A percentile compares a stretch with the other conserved stretches of the same genome.
Conservation (phyloP, 1,140 invertebrate species). For the honey bee (Apis mellifera) region DNA sequence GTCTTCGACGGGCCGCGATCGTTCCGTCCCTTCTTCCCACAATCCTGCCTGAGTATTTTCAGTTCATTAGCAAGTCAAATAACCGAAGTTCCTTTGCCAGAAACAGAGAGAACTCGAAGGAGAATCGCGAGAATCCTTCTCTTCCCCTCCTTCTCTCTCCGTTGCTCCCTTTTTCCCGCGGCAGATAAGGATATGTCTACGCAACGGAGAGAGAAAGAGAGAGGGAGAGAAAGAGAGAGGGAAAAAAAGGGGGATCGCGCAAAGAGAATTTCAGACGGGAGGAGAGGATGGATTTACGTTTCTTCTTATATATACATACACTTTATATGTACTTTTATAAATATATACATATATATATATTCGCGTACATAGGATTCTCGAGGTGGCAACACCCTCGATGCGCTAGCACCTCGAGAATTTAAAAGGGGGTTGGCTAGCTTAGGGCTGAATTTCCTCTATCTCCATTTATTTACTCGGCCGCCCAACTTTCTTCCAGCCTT, state of each 20-base stretch:
- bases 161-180: constrained; percentile 22
- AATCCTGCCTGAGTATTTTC: constrained; percentile 68
- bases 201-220: neutral
- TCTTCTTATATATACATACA: constrained; percentile 42
- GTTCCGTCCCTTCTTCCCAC: constrained; percentile 35
- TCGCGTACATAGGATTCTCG: constrained; percentile 24
- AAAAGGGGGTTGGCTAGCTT: constrained; percentile 61
- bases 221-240: neutral
- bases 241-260: constrained; percentile 2
- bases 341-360: constrained; percentile 27
- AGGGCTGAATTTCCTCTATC: constrained; percentile 61
- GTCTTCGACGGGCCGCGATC: constrained; percentile 22
- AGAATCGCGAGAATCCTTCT: neutral
- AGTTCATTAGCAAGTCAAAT: constrained; percentile 75
- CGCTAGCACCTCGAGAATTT: constrained; percentile 67
- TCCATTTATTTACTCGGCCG: constrained; percentile 64
- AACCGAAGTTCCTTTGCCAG: constrained; percentile 61
- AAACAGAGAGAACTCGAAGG: constrained; percentile 54
- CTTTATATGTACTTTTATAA: neutral
- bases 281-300: constrained; percentile 65
- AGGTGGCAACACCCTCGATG: constrained; percentile 62
- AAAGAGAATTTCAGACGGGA: constrained; percentile 37
- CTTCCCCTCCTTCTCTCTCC: constrained; percentile 10
- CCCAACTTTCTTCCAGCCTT: constrained; percentile 63
- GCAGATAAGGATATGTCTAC: constrained; percentile 52